phyloP scores from a whole-genome alignment of 2,888 invertebrate species.

The Dendrolimus houi region DNA sequence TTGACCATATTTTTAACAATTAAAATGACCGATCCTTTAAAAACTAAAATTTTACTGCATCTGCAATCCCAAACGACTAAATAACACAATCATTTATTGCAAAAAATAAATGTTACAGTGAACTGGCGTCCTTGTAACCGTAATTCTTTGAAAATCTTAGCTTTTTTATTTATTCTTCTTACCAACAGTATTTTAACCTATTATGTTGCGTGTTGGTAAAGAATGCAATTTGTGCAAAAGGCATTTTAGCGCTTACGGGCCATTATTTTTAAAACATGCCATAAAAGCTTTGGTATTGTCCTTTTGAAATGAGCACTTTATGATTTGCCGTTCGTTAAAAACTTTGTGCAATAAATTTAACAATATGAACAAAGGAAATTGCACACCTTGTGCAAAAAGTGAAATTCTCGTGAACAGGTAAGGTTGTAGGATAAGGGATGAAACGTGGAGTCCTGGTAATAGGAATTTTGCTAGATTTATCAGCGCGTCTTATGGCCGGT shows the following conservation, averaged over 20 bases:
- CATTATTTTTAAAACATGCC: constrained; percentile 35
- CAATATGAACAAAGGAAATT: constrained; percentile 38
- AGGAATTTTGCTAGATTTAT: constrained; percentile 40
- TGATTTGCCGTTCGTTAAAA: neutral
- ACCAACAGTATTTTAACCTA: constrained; percentile 9
- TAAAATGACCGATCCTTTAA: too few species aligned
- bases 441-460: constrained; percentile 18
- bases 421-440: constrained; percentile 1
- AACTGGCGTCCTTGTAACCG: neutral
- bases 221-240: constrained; percentile 61
- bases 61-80: too few species aligned
- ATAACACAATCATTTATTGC: too few species aligned
- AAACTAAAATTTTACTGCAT: too few species aligned
- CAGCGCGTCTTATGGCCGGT: constrained; percentile 9
- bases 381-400: constrained; percentile 42
- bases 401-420: constrained; percentile 21
- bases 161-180: constrained; percentile 26
- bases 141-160: constrained; percentile 4
- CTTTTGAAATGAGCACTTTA: constrained; percentile 15
- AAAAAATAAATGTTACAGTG: too few species aligned
- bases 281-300: constrained; percentile 38
- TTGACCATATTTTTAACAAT: too few species aligned
- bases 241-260: constrained; percentile 40
- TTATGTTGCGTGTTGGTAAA: constrained; percentile 8
- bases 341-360: constrained; percentile 7